Conservation (phyloP, 1,140 invertebrate genomes). For the Drosophila nebulosa region DNA sequence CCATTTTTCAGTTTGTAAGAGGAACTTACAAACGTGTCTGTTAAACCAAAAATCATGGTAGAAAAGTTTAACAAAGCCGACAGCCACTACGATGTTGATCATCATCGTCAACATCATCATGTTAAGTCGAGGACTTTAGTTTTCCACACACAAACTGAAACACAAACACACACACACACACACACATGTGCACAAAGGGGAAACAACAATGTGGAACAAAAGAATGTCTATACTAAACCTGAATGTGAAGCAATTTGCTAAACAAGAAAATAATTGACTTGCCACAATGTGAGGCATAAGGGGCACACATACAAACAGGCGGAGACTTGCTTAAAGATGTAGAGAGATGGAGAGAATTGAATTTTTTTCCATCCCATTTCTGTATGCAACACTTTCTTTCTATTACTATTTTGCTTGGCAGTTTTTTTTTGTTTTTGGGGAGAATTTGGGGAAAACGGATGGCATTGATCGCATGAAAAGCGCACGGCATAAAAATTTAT, state of each 20-base stretch:
- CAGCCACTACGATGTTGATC: conserved; percentile 10
- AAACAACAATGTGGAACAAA: conserved; percentile 33
- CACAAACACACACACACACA: neutral
- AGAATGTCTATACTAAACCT: conserved; percentile 53
- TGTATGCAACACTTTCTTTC: conserved; percentile 62
- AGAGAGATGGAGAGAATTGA: conserved; percentile 54
- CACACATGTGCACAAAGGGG: neutral
- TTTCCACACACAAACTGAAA: too few relatives aligned
- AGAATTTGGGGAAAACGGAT: conserved; percentile 46
- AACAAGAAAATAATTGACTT: conserved; percentile 78
- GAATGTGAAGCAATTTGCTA: conserved; percentile 74
- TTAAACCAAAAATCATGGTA: conserved; percentile 41
- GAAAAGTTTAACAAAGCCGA: conserved; percentile 41
- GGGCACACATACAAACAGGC: neutral
- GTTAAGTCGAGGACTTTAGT: conserved; percentile 10
- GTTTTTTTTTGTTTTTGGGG: conserved; percentile 45
- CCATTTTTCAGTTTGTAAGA: neutral
- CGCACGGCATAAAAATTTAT: conserved; percentile 65
- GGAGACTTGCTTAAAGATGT: conserved; percentile 6
- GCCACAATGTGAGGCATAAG: conserved; percentile 38
- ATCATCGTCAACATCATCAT: conserved; percentile 23
- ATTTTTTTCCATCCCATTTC: conserved; percentile 54
- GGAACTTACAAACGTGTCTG: conserved; percentile 41
- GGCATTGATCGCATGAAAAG: conserved; percentile 53
- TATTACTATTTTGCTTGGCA: neutral